Evolutionary conservation across 2,113 vertebrate species (phyloP).

Genomic region (Acanthochromis polyacanthus): DNA sequence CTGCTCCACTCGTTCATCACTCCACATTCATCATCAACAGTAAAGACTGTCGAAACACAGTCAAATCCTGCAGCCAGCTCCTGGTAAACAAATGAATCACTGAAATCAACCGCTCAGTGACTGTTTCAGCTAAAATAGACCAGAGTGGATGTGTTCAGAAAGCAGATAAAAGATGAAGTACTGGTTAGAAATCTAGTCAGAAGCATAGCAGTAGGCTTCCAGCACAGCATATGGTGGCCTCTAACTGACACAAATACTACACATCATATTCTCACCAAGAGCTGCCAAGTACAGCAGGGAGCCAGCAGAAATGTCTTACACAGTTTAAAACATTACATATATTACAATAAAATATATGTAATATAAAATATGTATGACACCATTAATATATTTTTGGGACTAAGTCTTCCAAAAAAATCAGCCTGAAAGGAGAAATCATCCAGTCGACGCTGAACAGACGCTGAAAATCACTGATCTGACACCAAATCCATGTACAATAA

Average conservation of each 20-base stretch:
- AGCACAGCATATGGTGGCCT: conserved; percentile 63
- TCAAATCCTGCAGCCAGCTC: conserved; percentile 30
- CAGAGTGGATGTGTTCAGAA: not conserved
- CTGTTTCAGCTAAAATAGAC: conserved; percentile 26
- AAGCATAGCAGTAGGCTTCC: conserved; percentile 37
- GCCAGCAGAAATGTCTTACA: conserved; percentile 1
- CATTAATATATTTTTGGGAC: too few relatives aligned
- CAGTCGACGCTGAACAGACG: not conserved
- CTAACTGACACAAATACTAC: conserved; percentile 49
- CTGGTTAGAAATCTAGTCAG: conserved; percentile 22
- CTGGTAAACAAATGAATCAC: conserved; percentile 52
- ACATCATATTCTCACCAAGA: conserved; percentile 36
- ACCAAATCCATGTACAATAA: not conserved
- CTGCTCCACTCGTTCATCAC: conserved; percentile 16
- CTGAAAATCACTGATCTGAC: not conserved
- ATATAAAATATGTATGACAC: not conserved
- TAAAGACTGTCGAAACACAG: conserved; percentile 10
- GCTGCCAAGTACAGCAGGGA: conserved; percentile 18
- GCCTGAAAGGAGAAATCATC: not conserved
- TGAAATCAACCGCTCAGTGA: conserved; percentile 31
- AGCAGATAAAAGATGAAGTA: conserved; percentile 17
- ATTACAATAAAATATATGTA: not conserved
- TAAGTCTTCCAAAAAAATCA: not conserved
- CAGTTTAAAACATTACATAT: conserved; percentile 8
- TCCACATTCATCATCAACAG: conserved; percentile 13